Base-by-base conservation (phyloP, 2,888 invertebrate species). In the Lutraria lutraria region DNA sequence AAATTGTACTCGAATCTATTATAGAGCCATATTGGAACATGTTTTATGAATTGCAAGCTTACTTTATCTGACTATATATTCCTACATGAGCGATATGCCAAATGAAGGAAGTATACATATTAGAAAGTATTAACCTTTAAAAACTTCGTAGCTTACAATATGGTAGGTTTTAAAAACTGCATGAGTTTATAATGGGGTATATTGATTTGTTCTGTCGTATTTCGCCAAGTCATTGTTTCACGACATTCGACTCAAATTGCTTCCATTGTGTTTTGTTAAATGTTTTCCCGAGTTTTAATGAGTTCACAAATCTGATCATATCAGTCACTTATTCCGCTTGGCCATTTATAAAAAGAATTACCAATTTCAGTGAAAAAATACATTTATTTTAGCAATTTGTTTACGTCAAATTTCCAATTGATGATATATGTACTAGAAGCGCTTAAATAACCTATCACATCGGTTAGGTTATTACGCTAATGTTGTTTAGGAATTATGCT, bases 351-450 rank as follows among this genome's bases (percentile, higher is more conserved):
- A 86, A 88, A 83, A 56, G 79, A 85, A 85, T 88, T 81, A 85
- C 85, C 80, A 81, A 85, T 88, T 88, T 84, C 63, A 88, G 86
- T 88, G 80, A 90, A 90, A 90, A 86, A 90, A 85, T 54, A 63
- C 90, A 91, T 91, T 89, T 89, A 91, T 84, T 88, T 84, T 84
- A 84, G 84, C 88, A 88, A 91, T 90, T 88, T 89, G 88, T 88
- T 86, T 82, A 86, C 85, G 88, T 92, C 92, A 92, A 84, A 88
- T 83, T 86, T 90, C 86, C 82, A 83, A 87, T 83, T 60, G 54
- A 87, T 92, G 92, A 92, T 92, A 79, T 87, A 92, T 92, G 92
- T 63, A 81, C 86, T 90, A 87, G 76, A 82, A 34, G 83, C 81
- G 85, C 90, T 91, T 76, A 88, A 87, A 90, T 90, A 88, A 85